Base-by-base conservation (phyloP, 2,888 invertebrate species). In the Eutolmus rufibarbis region DNA sequence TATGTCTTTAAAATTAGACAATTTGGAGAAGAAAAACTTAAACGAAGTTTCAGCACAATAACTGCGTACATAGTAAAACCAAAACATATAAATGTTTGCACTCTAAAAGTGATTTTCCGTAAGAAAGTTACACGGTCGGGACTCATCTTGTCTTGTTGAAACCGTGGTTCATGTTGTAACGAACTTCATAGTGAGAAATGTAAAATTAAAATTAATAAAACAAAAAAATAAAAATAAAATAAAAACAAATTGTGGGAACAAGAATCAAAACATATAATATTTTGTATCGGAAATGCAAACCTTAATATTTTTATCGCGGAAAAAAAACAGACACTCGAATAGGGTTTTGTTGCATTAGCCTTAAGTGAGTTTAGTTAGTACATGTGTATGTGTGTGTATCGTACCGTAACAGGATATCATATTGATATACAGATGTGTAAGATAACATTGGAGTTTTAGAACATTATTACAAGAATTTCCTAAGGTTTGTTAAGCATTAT, bases 191-290 rank as follows among this genome's bases (percentile, higher is more conserved):
- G 19, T 40, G 37, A 78, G 19, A 78, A 46, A 9, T 40, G 31
- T 57, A 40, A 40, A 57, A 31, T 81, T 28, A 81, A 81, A 57
- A 82, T 28, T 51, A 57, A 82, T 57, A 57, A 19, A 43, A 78
- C 28, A 19, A 19, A 40, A 81, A 51, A 56, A 82, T 14, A 23
- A 56, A 82, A n/a, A 56, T 3, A 77, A 77, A 23, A 23, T 8
- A 37, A 82, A 34, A 82, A 31, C 37, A 57, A 82, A 57, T 82
- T 57, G 34, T 82, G 85, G 85, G 85, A 85, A 85, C 85, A 85
- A 85, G 85, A 85, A 85, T 85, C 85, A 85, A 85, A 74, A 85
- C 85, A 85, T 85, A 46, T 46, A 46, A 46, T 46, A 85, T 85
- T 85, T 82, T 82, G 66, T 82, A 82, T 82, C 57, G 82, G 57